Evolutionary conservation across 2,113 vertebrate species (phyloP), one percentile per base, ranked within the genome.

Genomic region (Dromiciops gliroides): DNA sequence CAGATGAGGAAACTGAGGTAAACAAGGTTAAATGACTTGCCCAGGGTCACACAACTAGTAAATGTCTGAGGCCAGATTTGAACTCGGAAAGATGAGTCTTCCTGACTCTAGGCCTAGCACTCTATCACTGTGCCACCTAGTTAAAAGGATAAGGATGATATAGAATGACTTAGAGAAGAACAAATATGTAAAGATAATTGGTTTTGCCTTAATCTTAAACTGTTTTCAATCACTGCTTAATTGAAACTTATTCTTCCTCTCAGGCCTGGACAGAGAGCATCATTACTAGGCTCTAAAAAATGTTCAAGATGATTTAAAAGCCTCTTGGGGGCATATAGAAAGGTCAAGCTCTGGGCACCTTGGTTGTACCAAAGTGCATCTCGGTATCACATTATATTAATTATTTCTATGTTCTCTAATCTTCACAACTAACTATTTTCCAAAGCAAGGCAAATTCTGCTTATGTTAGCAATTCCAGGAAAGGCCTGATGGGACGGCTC

Each of bases 221-320:
- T 95, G 31, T 92, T 92, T 89, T 92, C 37, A 95, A 92, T 67
- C 48, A 47, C 8, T 90, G 49, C 12, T 95, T 90, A 50, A 56
- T 94, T 89, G 92, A 94, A 94, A 48, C 90, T 31, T 48, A n/a
- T 56, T 22, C 48, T 37, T 92, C 49, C 16, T 51, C 56, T 60
- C 89, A 37, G 48, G 37, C 37, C 2, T 90, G 50, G 91, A 89
- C 48, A 94, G 51, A 94, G 51, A 90, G 48, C 89, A 92, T 25
- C 26, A 25, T 50, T 44, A 51, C 60, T 51, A 92, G 28, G 26
- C 50, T 92, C 48, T 50, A 89, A 92, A 91, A 92, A 48, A 94
- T 67, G n/a, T 67, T 56, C 67, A 37, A 10, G 88, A 75, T 75
- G 60, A 37, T 60, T 67, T 92, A 26, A 88, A 90, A 91, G 49